Percentiles rank a stretch among this genome's conserved stretches.
Conservation (phyloP, 2,797 vertebrate genomes). For the Phaenicophaeus curvirostris region DNA sequence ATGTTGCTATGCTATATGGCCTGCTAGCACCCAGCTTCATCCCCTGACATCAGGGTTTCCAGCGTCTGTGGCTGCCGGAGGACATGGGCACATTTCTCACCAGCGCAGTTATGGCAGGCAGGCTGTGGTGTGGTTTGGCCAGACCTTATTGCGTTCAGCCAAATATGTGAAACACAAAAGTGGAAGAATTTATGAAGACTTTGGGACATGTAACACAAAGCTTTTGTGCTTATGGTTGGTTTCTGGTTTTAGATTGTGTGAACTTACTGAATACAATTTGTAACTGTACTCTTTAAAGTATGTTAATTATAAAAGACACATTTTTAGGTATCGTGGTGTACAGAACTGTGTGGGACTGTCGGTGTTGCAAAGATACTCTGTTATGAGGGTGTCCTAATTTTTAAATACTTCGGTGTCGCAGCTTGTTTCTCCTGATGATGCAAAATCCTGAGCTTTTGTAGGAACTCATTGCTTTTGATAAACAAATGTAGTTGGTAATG, state of each 20-base stretch:
- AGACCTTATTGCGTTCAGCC: neutral
- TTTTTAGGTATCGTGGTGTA: rapidly evolving
- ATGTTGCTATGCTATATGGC: conserved; percentile 50
- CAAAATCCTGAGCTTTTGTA: neutral
- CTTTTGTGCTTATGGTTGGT: neutral
- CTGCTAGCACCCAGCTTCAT: conserved; percentile 14
- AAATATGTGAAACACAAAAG: neutral
- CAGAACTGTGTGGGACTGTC: neutral
- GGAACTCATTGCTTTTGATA: neutral
- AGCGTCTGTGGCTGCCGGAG: neutral
- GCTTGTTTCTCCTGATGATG: neutral
- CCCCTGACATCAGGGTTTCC: conserved; percentile 28
- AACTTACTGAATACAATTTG: neutral
- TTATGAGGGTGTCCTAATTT: neutral
- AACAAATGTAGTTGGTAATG: neutral
- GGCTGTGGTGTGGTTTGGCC: neutral
- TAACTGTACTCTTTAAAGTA: neutral
- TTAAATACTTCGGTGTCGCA: neutral
- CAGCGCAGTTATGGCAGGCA: neutral
- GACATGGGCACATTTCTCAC: conserved; percentile 27
- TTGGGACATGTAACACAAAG: neutral
- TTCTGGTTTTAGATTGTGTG: neutral
- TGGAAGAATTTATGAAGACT: neutral
- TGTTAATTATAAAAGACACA: neutral
- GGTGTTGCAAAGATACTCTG: neutral